These are phyloP conservation scores for Doris montereyensis DNA, from an alignment of 2,888 invertebrate genomes.

Conservation along the genomic window DNA sequence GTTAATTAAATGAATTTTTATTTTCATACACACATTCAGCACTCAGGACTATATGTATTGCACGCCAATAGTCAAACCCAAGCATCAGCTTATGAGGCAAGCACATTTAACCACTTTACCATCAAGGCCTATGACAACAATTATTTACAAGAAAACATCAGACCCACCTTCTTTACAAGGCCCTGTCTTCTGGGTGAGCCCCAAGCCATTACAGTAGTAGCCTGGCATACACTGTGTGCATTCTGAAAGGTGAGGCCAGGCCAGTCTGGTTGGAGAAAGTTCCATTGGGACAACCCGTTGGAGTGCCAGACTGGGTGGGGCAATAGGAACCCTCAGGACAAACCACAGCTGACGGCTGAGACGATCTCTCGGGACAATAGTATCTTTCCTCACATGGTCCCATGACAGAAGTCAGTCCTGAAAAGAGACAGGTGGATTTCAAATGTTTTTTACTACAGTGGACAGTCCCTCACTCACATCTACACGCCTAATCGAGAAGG, in stretches of 20 bases:
- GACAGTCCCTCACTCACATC: too few relatives aligned
- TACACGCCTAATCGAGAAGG: too few relatives aligned
- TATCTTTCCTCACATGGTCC: conserved; percentile 64
- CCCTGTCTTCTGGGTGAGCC: conserved; percentile 61
- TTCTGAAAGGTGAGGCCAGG: conserved; percentile 50
- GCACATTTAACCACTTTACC: too few relatives aligned
- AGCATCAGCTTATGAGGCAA: too few relatives aligned
- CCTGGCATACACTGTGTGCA: conserved; percentile 65
- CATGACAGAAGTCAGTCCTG: conserved; percentile 62
- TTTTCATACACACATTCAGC: too few relatives aligned
- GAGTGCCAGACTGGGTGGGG: conserved; percentile 57
- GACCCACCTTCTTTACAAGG: conserved; percentile 63
- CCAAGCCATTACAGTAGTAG: conserved; percentile 65
- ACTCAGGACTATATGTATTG: too few relatives aligned
- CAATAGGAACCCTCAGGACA: conserved; percentile 69
- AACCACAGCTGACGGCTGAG: conserved; percentile 53
- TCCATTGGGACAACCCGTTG: conserved; percentile 65
- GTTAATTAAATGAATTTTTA: too few relatives aligned
- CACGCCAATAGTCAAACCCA: too few relatives aligned
- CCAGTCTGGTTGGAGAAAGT: conserved; percentile 67
- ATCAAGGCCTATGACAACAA: neutral
- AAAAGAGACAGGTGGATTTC: too few relatives aligned
- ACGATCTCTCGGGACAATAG: conserved; percentile 66
- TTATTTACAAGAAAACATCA: neutral
- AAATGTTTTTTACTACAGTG: too few relatives aligned